A percentile compares a stretch with the other conserved stretches of the same genome.
Evolutionary conservation across 64 coral and sea anemone species (phyloP).

Genomic region (Hydrozoanthus tunicans): DNA sequence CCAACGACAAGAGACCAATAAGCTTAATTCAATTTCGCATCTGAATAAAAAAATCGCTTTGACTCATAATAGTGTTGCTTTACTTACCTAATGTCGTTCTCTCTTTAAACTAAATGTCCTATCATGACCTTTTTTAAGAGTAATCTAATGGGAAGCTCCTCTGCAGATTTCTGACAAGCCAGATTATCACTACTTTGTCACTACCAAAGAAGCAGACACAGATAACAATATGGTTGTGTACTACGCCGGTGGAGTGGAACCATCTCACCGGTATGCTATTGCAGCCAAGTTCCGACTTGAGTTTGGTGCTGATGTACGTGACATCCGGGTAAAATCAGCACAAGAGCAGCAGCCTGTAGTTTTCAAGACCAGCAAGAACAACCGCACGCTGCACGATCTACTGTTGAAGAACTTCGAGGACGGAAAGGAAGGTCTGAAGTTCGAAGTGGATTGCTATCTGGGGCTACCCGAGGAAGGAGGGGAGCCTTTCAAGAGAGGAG

Average conservation of each 20-base stretch:
- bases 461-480: not conserved
- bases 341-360: conserved; percentile 4
- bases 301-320: conserved; percentile 19
- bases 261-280: conserved; percentile 48
- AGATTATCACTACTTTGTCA: conserved; percentile 51
- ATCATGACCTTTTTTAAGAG: no score
- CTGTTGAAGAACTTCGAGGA: conserved; percentile 41
- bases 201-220: conserved; percentile 30
- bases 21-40: no score
- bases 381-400: conserved; percentile 48
- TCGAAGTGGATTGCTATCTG: conserved; percentile 28
- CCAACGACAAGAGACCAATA: no score
- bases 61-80: no score
- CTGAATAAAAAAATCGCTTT: no score
- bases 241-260: conserved; percentile 53
- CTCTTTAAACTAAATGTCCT: no score
- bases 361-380: conserved; percentile 35
- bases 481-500: not conserved
- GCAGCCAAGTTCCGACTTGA: conserved; percentile 42
- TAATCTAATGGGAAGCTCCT: no score
- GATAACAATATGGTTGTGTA: conserved; percentile 22
- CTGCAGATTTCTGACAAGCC: conserved; percentile 32
- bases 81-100: no score
- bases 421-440: not conserved
- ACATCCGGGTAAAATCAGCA: not conserved